Evolutionary conservation across 2,797 vertebrate genomes (phyloP), one percentile per base, ranked within the genome.

Genomic region (Schizopygopsis malacanthus): DNA sequence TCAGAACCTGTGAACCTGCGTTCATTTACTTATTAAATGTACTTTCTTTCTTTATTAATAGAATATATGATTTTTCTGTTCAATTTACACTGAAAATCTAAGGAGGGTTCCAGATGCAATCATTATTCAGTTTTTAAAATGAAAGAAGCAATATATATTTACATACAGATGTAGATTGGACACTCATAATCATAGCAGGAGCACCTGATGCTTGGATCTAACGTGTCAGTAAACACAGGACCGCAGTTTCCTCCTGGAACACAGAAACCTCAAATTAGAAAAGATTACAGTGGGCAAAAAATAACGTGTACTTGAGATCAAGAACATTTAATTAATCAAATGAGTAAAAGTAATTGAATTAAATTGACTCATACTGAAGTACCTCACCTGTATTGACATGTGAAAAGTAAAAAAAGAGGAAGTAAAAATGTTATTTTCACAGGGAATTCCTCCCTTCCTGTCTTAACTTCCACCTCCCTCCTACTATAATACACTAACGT

Each of bases 21-120:
- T 67, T 16, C 6, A 33, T 43, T 43, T 43, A 43, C 9, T 69
- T 63, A 10, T 16, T 16, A 15, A 37, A 18, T 73, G 16, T 63
- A 11, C 10, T 77, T 41, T n/a, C 33, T 52, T 33, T 37, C 9
- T 79, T 61, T 43, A 15, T 9, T 12, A 11, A 73, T 3, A 7
- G 2, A 65, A 39, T 39, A 41, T 39, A 9, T n/a, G n/a, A 8
- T n/a, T 96, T 96, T 96, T 95, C 94, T 95, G 94, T 94, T 95
- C 95, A 95, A 94, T 94, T 94, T 81, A 82, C 88, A 89, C 85
- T 88, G 81, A 89, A 87, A 89, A 22, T 71, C 39, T 13, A 12
- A 41, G 9, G 8, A 71, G 73, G 50, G 50, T 37, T 54, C 28
- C 54, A 18, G 4, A 54, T 37, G 39, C 52, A 86, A 70, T 15